These are phyloP conservation scores for Drosophila phalerata DNA, from an alignment of 2,888 invertebrate species.

Conservation along the genomic window DNA sequence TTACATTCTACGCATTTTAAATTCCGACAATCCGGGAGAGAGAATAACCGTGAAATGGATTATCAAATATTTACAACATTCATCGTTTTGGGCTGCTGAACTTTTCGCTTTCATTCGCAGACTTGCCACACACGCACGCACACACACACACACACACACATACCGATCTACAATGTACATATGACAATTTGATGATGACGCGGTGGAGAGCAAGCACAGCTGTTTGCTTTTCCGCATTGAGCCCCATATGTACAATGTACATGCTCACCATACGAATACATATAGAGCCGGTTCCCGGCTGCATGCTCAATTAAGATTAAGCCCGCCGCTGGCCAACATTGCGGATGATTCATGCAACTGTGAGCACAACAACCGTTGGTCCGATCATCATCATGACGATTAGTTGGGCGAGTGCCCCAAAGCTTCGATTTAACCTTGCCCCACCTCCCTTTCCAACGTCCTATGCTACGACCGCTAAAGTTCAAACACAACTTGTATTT, in stretches of 20 bases:
- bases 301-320: conserved; percentile 47
- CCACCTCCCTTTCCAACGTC: not conserved
- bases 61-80: conserved; percentile 39
- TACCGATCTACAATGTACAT: not conserved
- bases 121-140: not conserved
- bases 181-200: conserved; percentile 47
- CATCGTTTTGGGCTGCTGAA: conserved; percentile 62
- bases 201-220: conserved; percentile 23
- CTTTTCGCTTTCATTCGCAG: conserved; percentile 65
- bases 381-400: conserved; percentile 12
- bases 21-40: conserved; percentile 15
- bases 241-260: not conserved
- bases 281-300: conserved; percentile 25
- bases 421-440: conserved; percentile 33
- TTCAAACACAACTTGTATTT: not conserved
- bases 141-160: not conserved
- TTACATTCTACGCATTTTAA: conserved; percentile 62
- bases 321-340: conserved; percentile 21
- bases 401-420: conserved; percentile 22
- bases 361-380: not conserved
- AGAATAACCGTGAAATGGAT: conserved; percentile 4
- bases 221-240: conserved; percentile 67
- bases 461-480: not conserved
- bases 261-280: not conserved
- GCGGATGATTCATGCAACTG: conserved; percentile 37